Evolutionary conservation across 2,113 vertebrate genomes (phyloP).

Genomic region (Dermatemys mawii): DNA sequence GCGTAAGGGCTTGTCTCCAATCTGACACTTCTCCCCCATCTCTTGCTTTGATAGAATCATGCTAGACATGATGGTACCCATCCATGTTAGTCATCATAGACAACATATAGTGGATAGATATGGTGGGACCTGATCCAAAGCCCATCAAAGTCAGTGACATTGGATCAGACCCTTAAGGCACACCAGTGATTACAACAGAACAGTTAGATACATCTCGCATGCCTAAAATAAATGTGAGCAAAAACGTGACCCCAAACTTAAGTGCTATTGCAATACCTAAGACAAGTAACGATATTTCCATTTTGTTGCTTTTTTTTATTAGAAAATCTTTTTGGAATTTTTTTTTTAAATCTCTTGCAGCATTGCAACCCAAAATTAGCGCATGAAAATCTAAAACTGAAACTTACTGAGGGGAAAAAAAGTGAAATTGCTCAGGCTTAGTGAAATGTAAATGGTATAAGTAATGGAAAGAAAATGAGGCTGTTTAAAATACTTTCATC

Average conservation of each 20-base stretch:
- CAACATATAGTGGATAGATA: background rate
- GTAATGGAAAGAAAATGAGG: slow-evolving; percentile 5
- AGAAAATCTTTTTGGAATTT: slow-evolving; percentile 47
- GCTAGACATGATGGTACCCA: background rate
- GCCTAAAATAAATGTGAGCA: background rate
- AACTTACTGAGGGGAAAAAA: slow-evolving; percentile 56
- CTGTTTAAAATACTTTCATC: slow-evolving; percentile 39
- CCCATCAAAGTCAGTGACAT: background rate
- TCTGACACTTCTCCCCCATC: background rate
- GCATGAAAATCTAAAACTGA: slow-evolving; percentile 27
- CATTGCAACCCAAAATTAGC: slow-evolving; percentile 24
- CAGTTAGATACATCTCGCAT: background rate
- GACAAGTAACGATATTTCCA: background rate
- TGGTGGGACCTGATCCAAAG: background rate
- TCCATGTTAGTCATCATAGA: background rate
- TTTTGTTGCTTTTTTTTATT: background rate
- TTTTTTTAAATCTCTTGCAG: slow-evolving; percentile 33
- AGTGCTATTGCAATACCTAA: background rate
- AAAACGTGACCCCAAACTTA: background rate
- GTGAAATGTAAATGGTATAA: background rate
- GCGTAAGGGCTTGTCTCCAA: background rate
- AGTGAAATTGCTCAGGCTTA: slow-evolving; percentile 52
- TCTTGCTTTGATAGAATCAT: background rate
- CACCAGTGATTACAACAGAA: background rate
- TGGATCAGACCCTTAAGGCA: background rate